Base-by-base conservation (phyloP, 2,888 invertebrate species). In the Octodonta nipae region DNA sequence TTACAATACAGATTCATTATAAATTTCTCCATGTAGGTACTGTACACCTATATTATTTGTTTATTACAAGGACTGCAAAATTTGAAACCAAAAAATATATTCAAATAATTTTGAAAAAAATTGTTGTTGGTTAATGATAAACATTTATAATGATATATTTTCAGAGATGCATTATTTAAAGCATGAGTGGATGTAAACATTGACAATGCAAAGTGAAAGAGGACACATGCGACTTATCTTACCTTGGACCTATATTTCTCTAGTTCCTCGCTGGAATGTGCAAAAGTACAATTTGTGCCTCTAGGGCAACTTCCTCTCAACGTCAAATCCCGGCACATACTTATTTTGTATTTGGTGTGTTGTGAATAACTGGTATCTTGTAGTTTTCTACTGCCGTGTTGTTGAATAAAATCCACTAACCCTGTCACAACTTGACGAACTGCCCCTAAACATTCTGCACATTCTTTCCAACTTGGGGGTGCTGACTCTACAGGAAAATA, bases 251-350 rank as follows among this genome's bases (percentile, higher is more conserved):
- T 36, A 25, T 54, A 81, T 75, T 82, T 81, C 51, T 91, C 89
- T 22, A 91, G 65, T 59, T 93, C 93, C 42, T 88, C 84, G 43
- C 84, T 83, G 1, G 85, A 84, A 59, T 93, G 92, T 4, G 91
- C 88, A 64, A 89, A 93, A 1, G 86, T 88, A 59, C 93, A 93
- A 47, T 78, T 78, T 26, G 73, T 75, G 3, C 88, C 86, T 6
- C 91, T 68, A 0, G 91, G 89, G 56, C 93, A 93, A 39, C 74
- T 78, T 0, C 84, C 78, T 8, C 83, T 70, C 13, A 79, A 67
- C 1, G 78, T 73, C 6, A 87, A 68, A 60, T 92, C 89, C 1
- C 91, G 71, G 47, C 91, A 92, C 75, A 91, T 78, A 51, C 82
- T 81, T 36, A 88, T 85, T 65, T 91, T 91, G 63, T 88, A 89